Base-by-base conservation (phyloP, 2,797 vertebrate genomes). In the Lophotriccus pileatus region DNA sequence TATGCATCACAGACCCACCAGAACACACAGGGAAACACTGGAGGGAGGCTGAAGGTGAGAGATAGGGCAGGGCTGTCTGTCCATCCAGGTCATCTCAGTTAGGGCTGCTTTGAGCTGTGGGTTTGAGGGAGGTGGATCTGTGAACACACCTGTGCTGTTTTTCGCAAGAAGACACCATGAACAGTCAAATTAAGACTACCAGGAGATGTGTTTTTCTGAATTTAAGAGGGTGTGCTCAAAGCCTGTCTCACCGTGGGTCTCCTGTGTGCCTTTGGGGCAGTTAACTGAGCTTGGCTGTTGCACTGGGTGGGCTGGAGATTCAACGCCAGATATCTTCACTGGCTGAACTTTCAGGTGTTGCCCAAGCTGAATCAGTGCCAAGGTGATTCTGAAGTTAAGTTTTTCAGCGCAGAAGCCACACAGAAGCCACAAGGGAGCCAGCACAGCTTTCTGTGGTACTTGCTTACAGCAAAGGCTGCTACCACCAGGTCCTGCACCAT, bases 241-340 rank as follows among this genome's bases (percentile, higher is more conserved):
- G 24, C 12, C 25, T 49, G 18, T 46, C 70, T 84, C 63, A n/a
- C 14, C 5, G 2, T 34, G 80, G 34, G 20, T 10, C 36, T 64
- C 32, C 30, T 3, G 7, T 10, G 15, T 46, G 32, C 32, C 12
- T 68, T 50, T 64, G 50, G 64, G 44, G 10, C 27, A 49, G 8
- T 18, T 32, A 50, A 19, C 6, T 18, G 32, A 52, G 34, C 25
- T 95, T 77, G 69, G 30, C 12, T 59, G 66, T 83, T 59, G 24
- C n/a, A 11, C 15, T 7, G 14, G 3, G 6, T 59, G 16, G 4
- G 23, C 76, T 73, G 68, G 72, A 85, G 56, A 19, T 14, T 74
- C 0, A 0, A 17, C 2, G 5, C n/a, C 36, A 81, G 59, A 5
- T 36, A 34, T 21, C 41, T 72, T 75, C 41, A 46, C 25, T 60